Base-by-base conservation (phyloP, 2,797 vertebrate genomes). In the Melopsittacus undulatus region DNA sequence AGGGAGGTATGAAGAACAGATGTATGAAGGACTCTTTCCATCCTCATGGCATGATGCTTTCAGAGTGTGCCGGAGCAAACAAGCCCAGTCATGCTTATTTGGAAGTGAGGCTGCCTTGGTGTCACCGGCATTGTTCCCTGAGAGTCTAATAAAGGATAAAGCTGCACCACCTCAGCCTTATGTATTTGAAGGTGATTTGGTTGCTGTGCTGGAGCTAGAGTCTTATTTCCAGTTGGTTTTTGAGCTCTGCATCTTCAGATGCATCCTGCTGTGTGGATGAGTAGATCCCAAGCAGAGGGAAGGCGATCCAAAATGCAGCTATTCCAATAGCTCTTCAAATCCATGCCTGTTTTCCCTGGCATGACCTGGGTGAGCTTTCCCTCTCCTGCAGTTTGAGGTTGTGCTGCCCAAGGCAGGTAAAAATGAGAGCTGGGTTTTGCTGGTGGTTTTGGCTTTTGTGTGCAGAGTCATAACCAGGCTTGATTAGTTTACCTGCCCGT, bases 401-500 rank as follows among this genome's bases (percentile, higher is more conserved):
- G 61, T 32, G 45, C 73, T 92, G 34, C 81, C 46, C 59, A 70
- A 66, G 67, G 6, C 4, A 3, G 7, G 70, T 51, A 46, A 89
- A 92, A 92, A 59, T 73, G 52, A 54, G 9, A 70, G n/a, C 83
- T 13, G 57, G 18, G 5, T 49, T 83, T 90, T 87, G 38, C 57
- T 51, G 78, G 6, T 52, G 8, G 49, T 85, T 75, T 51, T 85
- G 45, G 45, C 56, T 91, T 76, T 90, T 1, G 4, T 36, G 76
- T 89, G 74, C 83, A 81, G 59, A 90, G 26, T 51, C 79, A 32
- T 83, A 52, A 64, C 45, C 9, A 12, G 59, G 69, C 54, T 67
- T 94, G 61, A 87, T 96, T 80, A 90, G 81, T 87, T 92, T 49
- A 81, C 78, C 42, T 73, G 38, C 64, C 67, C 1, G 18, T 36